Base-by-base conservation (phyloP, 92 coral and sea anemone species). In the Phenganax marumi region DNA sequence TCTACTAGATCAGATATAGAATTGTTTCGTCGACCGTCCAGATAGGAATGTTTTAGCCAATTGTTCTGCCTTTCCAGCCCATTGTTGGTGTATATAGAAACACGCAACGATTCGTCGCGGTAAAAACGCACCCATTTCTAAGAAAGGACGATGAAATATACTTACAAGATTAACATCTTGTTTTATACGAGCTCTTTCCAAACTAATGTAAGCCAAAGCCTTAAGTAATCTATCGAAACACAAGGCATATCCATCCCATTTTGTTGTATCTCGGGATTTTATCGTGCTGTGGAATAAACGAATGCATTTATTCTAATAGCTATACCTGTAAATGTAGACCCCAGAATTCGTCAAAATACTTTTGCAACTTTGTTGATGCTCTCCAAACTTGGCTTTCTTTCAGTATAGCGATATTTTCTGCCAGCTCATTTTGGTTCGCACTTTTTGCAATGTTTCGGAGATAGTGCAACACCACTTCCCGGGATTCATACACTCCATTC, bases 101-200 rank as follows among this genome's bases (percentile, higher is more conserved):
- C 25, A 7, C 14, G 49, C 68, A 75, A 24, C 17, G 64, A 12
- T 54, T 75, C 49, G 60, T 75, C 80, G 12, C 68, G 48, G 50
- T 19, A 75, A 14, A 75, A 75, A 75, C 50, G 80, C 49, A 75
- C 80, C 80, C 80, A 75, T 75, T 75, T 75, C 80, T 75, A 43
- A 21, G 55, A 75, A 58, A 12, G 18, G 3, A 49, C n/a, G 17
- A 39, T 7, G 19, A 7, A 43, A 47, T 26, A 13, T 47, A 33
- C 16, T 33, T 33, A 4, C 4, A 33, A 33, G 43, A 1, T 4
- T 33, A 4, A 33, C 43, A 33, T 33, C 43, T 33, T 33, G 43
- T 4, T 4, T n/a, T n/a, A n/a, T n/a, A n/a, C n/a, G n/a, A n/a
- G n/a, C n/a, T n/a, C n/a, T n/a, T n/a, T n/a, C n/a, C n/a, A n/a